Evolutionary conservation across 2,888 invertebrate genomes (phyloP), one percentile per base, ranked within the genome.

Genomic region (Lagria hirta): DNA sequence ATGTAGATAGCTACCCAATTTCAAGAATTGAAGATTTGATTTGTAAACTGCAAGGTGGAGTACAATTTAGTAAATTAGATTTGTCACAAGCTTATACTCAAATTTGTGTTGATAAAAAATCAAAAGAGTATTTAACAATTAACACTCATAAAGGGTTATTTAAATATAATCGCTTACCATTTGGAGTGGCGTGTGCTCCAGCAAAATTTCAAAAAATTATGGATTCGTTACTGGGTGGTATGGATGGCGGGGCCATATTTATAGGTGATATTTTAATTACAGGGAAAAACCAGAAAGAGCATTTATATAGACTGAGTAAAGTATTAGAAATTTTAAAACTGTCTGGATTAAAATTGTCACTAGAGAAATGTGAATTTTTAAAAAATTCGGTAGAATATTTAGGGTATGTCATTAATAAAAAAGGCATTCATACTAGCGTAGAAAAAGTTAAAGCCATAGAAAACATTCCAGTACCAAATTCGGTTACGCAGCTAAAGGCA

Each of bases 131-230:
- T 8, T 17, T 47, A 10, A 52, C 52, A 1, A 46, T 50, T 20
- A 16, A 33, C 4, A 51, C 49, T n/a, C 49, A 51, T 5, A 44
- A 38, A 32, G 51, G 49, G 1, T 23, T 49, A 5, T 54, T 30
- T 14, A 10, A 32, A 10, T 49, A 44, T 28, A 52, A 38, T 13
- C 4, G 40, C 17, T 10, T 42, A 4, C 29, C 46, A 3, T 49
- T 37, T 38, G 49, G 47, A 4, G 18, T 49, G 2, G 30, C 23
- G 13, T 23, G 58, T 11, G 58, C 61, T 15, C 62, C 64, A 18
- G 57, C 59, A 12, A 60, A 59, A 27, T 61, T 64, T 32, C 59
- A 60, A 40, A 47, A 52, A 33, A 52, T 58, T 20, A 58, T 62
- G 52, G 61, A 64, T 12, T 30, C 48, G 15, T 37, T 62, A 14